A percentile compares a stretch with the other conserved stretches of the same genome.
Evolutionary conservation across 2,797 vertebrate genomes (phyloP).

Genomic region (Channallabes apus): DNA sequence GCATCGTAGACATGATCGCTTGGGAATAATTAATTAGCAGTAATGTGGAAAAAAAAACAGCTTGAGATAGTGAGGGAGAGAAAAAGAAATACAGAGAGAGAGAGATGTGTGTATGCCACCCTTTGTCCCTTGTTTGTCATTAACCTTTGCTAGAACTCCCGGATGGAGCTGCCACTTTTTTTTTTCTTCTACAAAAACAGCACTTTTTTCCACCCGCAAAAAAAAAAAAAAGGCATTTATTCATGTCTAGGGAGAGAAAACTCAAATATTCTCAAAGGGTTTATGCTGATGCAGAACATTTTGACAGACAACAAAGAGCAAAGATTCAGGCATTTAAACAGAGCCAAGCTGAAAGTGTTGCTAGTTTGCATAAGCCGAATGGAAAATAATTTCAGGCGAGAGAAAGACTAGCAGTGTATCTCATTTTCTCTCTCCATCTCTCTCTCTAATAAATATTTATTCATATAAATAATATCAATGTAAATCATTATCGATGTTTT

Average conservation of each 20-base stretch:
- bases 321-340: slow-evolving; percentile 63
- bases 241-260: slow-evolving; percentile 66
- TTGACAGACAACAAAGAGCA: slow-evolving; percentile 63
- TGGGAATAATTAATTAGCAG: slow-evolving; percentile 89
- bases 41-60: slow-evolving; percentile 74
- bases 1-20: slow-evolving; percentile 81
- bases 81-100: slow-evolving; percentile 30
- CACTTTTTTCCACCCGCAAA: slow-evolving; percentile 72
- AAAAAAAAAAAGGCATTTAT: slow-evolving; percentile 85
- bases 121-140: slow-evolving; percentile 91
- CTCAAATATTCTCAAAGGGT: slow-evolving; percentile 64
- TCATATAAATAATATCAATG: too few species aligned
- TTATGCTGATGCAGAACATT: slow-evolving; percentile 78
- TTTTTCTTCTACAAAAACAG: slow-evolving; percentile 75
- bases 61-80: slow-evolving; percentile 72
- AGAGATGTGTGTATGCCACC: slow-evolving; percentile 80
- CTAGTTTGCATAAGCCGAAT: slow-evolving; percentile 58
- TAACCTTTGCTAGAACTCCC: slow-evolving; percentile 88
- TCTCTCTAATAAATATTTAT: not conserved
- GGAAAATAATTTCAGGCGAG: slow-evolving; percentile 55
- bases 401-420: slow-evolving; percentile 55
- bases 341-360: slow-evolving; percentile 38
- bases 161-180: slow-evolving; percentile 70
- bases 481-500: not conserved
- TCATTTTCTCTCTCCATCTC: slow-evolving; percentile 34